Evolutionary conservation across 2,797 vertebrate species (phyloP).

Genomic region (Myripristis jacobus): DNA sequence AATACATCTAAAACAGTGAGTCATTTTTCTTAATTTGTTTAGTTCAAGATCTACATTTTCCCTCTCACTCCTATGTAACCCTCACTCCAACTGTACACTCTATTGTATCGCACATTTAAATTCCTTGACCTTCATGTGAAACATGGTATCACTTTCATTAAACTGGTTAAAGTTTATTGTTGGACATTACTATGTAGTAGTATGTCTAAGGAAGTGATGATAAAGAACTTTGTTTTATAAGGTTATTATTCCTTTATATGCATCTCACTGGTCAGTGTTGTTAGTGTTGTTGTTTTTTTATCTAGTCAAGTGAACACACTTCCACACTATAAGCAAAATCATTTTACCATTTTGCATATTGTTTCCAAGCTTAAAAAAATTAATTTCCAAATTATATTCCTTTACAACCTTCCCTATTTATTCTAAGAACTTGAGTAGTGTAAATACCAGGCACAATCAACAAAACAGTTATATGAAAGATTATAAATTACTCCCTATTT

Average conservation of each 20-base stretch:
- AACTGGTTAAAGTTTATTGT: not conserved
- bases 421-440: no score
- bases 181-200: not conserved
- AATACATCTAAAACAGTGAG: not conserved
- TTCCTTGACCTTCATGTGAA: not conserved
- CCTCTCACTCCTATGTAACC: no score
- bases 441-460: not conserved
- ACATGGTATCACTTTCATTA: not conserved
- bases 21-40: not conserved
- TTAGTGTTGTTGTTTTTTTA: not conserved
- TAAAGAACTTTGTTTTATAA: no score
- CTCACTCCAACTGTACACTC: no score
- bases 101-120: not conserved
- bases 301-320: not conserved
- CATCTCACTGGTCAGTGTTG: not conserved
- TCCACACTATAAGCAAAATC: not conserved
- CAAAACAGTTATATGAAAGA: not conserved
- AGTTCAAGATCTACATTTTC: no score
- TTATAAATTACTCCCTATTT: not conserved
- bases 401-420: no score
- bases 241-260: not conserved
- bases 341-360: no score
- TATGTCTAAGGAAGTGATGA: no score
- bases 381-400: no score
- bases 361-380: not conserved